Evolutionary conservation across 2,888 invertebrate species (phyloP), one percentile per base, ranked within the genome.

Genomic region (Calameuta pallipes): DNA sequence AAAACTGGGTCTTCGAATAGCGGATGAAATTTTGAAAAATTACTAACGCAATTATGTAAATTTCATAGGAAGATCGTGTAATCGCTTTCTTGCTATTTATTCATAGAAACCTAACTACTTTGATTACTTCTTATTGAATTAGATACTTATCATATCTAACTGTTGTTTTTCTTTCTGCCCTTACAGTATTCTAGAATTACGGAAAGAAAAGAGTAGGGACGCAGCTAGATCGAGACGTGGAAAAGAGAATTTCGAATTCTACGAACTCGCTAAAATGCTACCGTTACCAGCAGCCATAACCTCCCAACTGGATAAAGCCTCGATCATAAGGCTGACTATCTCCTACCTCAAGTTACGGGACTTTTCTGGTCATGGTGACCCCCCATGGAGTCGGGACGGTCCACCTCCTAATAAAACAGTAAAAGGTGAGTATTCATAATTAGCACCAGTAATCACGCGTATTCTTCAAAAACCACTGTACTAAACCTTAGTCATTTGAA

Each of bases 161-260:
- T 41, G 23, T 6, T 41, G 41, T 41, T 15, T 41, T 41, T 31
- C 23, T 83, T 81, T 81, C 85, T 90, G 86, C 91, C 87, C 89
- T 95, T 95, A 92, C 95, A 98, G 98, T 92, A 98, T 98, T 91
- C 94, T 98, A 92, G 98, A 98, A 92, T 93, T 98, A 81, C 94
- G 98, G 83, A 98, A 98, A 93, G 98, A 98, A 92, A 98, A 98
- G 92, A 97, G 97, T 85, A 93, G 98, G 87, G 98, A 98, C 91
- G 98, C 98, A 73, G 98, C 98, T 11, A 93, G 98, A 82, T 97
- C 97, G 15, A 93, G 98, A 76, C 94, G 98, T 69, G 98, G 98
- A 81, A 98, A 98, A 90, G 98, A 98, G 92, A 98, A 98, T 93
- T 97, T 96, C 92, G 98, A 98, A 93, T 98, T 98, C 93, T 98